A percentile compares a stretch with the other conserved stretches of the same genome.
Evolutionary conservation across 2,113 vertebrate species (phyloP).

Genomic region (Smithornis capensis): DNA sequence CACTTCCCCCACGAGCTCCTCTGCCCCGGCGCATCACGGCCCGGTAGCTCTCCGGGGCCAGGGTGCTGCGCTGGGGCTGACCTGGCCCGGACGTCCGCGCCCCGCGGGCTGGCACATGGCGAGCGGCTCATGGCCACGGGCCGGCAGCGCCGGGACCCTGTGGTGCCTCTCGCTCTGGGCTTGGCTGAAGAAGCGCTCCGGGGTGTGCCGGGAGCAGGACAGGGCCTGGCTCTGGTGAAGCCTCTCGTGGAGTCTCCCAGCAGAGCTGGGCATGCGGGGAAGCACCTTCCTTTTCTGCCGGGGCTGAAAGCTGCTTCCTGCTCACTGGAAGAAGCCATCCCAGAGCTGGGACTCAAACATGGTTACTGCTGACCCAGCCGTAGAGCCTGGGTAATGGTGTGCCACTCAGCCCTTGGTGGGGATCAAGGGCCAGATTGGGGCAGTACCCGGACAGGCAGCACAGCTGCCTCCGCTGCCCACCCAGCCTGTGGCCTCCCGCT

Average conservation of each 20-base stretch:
- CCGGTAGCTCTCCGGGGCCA: background rate
- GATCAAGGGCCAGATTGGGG: background rate
- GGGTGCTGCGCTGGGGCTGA: background rate
- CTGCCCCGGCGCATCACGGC: background rate
- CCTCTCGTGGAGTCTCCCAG: fast-evolving
- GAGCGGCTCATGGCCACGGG: background rate
- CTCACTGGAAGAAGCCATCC: background rate
- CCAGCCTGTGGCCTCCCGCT: fast-evolving
- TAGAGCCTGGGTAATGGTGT: fast-evolving
- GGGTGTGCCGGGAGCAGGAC: fast-evolving
- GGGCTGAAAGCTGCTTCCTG: background rate
- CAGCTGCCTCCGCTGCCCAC: background rate
- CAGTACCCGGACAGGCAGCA: background rate
- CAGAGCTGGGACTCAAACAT: background rate
- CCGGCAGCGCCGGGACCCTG: background rate
- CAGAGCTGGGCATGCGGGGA: background rate
- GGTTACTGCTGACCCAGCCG: background rate
- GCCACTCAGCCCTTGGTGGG: background rate
- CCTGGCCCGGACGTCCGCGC: background rate
- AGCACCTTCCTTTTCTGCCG: background rate
- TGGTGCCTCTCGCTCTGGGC: background rate
- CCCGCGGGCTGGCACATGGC: background rate
- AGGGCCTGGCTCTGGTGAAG: background rate
- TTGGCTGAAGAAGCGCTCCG: background rate
- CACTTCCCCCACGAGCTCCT: background rate